These are phyloP conservation scores for Sandelia bainsii DNA, from an alignment of 2,797 vertebrate genomes.

Conservation along the genomic window DNA sequence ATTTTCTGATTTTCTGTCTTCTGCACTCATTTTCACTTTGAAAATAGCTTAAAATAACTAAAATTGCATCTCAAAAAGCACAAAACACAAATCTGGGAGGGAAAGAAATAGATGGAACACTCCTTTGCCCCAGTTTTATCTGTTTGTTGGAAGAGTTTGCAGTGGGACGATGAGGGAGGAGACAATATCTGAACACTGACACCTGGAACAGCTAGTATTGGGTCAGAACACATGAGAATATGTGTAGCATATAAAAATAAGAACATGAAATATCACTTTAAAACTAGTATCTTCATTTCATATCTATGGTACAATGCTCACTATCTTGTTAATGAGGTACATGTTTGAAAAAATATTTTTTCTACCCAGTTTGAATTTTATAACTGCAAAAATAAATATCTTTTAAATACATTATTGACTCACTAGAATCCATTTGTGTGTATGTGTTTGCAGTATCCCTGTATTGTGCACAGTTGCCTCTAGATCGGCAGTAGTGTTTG, in stretches of 20 bases:
- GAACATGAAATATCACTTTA: constrained; percentile 46
- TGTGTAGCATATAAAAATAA: constrained; percentile 14
- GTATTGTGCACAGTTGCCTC: not conserved
- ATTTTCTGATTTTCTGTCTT: not conserved
- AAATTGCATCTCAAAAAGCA: constrained; percentile 24
- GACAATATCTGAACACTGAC: not conserved
- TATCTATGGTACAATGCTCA: constrained; percentile 22
- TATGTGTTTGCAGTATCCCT: not conserved
- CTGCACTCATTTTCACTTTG: constrained; percentile 16
- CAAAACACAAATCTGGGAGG: constrained; percentile 15
- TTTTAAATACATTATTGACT: constrained; percentile 47
- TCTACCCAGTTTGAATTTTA: constrained; percentile 73
- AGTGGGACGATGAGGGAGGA: constrained; percentile 5
- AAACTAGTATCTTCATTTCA: constrained; percentile 34
- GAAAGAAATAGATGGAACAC: not conserved
- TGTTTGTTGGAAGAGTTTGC: constrained; percentile 32
- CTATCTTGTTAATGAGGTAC: constrained; percentile 41
- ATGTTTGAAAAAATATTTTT: constrained; percentile 68
- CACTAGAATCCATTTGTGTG: not conserved
- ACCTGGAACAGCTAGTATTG: constrained; percentile 48
- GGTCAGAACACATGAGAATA: constrained; percentile 50
- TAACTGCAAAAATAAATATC: constrained; percentile 75
- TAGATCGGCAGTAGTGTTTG: constrained; percentile 1
- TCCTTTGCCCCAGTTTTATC: constrained; percentile 38
- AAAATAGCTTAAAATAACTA: constrained; percentile 18